Percentiles rank a stretch among this genome's conserved stretches.
These are phyloP conservation scores for Metacarcinus magister DNA, from an alignment of 2,888 invertebrate genomes.

Conservation along the genomic window DNA sequence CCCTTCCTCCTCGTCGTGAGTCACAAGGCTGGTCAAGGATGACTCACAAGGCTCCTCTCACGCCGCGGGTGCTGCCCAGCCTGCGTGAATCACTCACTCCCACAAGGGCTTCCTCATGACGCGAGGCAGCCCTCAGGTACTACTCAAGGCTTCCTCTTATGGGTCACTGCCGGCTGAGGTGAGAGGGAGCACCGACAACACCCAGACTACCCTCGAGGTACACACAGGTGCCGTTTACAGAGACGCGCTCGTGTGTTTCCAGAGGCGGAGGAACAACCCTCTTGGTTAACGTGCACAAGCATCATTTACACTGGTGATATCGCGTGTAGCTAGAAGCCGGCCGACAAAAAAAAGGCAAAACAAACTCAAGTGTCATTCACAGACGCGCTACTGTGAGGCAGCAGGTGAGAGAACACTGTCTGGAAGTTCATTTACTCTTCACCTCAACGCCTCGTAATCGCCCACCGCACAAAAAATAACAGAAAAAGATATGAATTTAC, in stretches of 20 bases:
- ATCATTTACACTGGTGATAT: constrained; percentile 52
- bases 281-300: constrained; percentile 36
- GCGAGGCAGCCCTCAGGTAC: constrained; percentile 61
- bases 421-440: constrained; percentile 42
- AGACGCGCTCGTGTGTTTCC: constrained; percentile 58
- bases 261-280: constrained; percentile 31
- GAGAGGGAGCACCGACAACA: constrained; percentile 16
- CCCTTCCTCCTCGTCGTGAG: constrained; percentile 47
- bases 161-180: constrained; percentile 30
- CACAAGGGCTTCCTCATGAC: constrained; percentile 70
- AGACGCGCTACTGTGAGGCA: constrained; percentile 44
- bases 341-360: constrained; percentile 44
- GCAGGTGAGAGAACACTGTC: constrained; percentile 23
- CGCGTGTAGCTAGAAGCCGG: constrained; percentile 51
- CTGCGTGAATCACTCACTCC: constrained; percentile 62
- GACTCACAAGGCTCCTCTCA: constrained; percentile 70
- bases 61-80: constrained; percentile 58
- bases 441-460: constrained; percentile 40
- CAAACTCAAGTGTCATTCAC: constrained; percentile 42
- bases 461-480: constrained; percentile 37
- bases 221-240: constrained; percentile 61
- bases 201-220: not conserved
- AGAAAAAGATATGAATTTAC: constrained; percentile 46
- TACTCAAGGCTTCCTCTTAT: constrained; percentile 52
- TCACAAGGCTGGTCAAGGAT: constrained; percentile 66